Percentiles rank a stretch among this genome's conserved stretches.
Evolutionary conservation across 30 jellyfish, hydroid and myxozoan genomes (phyloP).

Genomic region (Pseudorhiza aurosa): DNA sequence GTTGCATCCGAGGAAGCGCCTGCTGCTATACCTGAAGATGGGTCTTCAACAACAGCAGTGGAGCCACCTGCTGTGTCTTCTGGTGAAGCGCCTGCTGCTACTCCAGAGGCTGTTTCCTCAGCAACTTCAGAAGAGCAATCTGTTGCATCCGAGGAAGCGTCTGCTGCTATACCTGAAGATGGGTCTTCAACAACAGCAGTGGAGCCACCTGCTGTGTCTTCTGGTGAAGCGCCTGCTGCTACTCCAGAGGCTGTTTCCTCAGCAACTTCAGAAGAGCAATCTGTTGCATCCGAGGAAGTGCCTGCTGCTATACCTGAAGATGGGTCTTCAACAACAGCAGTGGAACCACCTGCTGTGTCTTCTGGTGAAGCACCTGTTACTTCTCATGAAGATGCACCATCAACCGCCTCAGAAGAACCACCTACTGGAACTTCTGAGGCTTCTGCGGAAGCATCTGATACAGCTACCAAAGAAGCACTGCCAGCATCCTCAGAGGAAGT

Average conservation of each 20-base stretch:
- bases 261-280: neutral
- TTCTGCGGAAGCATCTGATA: neutral
- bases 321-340: neutral
- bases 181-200: neutral
- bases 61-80: neutral
- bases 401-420: neutral
- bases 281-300: neutral
- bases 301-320: neutral
- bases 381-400: neutral
- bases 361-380: conserved; percentile 7
- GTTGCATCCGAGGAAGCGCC: neutral
- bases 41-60: neutral
- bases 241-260: neutral
- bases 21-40: neutral
- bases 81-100: conserved; percentile 6
- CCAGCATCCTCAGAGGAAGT: neutral
- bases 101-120: neutral
- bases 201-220: neutral
- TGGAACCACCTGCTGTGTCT: conserved; percentile 17
- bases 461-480: neutral
- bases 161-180: neutral
- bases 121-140: neutral
- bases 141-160: neutral
- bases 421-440: neutral
- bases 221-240: conserved; percentile 20